These are phyloP conservation scores for Trachelus troglodyta DNA, from an alignment of 2,888 invertebrate species.

Conservation along the genomic window DNA sequence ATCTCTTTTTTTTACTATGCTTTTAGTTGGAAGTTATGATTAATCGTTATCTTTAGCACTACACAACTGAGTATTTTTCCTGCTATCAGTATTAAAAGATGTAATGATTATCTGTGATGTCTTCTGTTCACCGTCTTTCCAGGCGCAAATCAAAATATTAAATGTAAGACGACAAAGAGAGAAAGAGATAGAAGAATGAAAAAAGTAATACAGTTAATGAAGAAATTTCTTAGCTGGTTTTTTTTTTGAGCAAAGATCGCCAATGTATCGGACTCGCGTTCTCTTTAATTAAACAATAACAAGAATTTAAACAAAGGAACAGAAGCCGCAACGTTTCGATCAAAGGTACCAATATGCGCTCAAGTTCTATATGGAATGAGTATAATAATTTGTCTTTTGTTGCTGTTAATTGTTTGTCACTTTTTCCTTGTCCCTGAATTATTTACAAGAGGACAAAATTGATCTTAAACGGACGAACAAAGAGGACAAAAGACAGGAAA, in stretches of 20 bases:
- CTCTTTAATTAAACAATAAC: background rate
- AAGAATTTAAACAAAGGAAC: background rate
- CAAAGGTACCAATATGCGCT: background rate
- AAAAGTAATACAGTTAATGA: background rate
- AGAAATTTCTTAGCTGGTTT: background rate
- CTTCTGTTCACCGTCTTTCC: background rate
- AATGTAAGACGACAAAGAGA: background rate
- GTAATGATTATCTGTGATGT: background rate
- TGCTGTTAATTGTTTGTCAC: background rate
- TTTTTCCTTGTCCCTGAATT: background rate
- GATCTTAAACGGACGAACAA: background rate
- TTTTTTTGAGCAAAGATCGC: background rate
- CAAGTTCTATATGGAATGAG: background rate
- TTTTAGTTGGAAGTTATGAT: background rate
- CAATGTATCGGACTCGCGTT: background rate
- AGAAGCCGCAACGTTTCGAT: background rate
- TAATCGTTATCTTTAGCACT: background rate
- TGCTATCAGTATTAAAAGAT: background rate
- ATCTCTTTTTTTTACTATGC: background rate
- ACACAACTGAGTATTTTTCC: slow-evolving; percentile 3
- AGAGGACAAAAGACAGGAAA: background rate
- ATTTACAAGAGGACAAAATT: background rate
- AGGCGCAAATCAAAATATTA: background rate
- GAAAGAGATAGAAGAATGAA: background rate
- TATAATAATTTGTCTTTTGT: background rate